phyloP scores from a whole-genome alignment of 92 coral and sea anemone species.

The Epizoanthus rinbou region DNA sequence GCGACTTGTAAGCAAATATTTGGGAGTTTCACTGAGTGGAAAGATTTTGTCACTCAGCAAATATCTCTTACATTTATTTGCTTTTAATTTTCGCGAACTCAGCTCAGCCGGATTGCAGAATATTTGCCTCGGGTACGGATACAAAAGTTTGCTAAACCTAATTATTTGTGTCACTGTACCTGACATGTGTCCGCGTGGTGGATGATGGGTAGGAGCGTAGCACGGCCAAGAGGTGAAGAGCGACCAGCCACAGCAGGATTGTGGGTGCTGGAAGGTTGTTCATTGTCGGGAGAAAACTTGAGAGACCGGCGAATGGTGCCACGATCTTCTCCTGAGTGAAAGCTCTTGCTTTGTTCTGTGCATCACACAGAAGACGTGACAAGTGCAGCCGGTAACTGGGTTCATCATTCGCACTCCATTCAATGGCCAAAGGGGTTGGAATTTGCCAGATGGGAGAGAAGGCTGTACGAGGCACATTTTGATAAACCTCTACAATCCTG shows the following conservation, averaged over 20 bases:
- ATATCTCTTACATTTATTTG: no score
- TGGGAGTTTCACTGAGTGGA: no score
- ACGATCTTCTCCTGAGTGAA: neutral
- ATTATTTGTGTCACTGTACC: neutral
- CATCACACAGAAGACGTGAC: neutral
- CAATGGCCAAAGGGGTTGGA: slow-evolving; percentile 21
- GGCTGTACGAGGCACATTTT: neutral
- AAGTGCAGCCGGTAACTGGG: neutral
- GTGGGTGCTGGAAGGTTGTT: slow-evolving; percentile 28
- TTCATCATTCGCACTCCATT: neutral
- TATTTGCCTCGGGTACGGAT: no score
- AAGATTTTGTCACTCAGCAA: no score
- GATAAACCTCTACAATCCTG: neutral
- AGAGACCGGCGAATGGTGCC: neutral
- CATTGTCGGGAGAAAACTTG: neutral
- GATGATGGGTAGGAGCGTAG: slow-evolving; percentile 13
- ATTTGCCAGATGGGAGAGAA: neutral
- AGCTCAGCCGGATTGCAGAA: no score
- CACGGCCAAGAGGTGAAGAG: slow-evolving; percentile 9
- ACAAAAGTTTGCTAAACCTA: no score
- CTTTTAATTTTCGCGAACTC: no score
- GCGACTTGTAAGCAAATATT: no score
- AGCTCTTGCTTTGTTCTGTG: slow-evolving; percentile 8
- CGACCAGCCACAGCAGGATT: slow-evolving; percentile 33
- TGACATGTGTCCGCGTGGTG: neutral